phyloP scores from a whole-genome alignment of 2,888 invertebrate genomes.

The Hesperia comma region DNA sequence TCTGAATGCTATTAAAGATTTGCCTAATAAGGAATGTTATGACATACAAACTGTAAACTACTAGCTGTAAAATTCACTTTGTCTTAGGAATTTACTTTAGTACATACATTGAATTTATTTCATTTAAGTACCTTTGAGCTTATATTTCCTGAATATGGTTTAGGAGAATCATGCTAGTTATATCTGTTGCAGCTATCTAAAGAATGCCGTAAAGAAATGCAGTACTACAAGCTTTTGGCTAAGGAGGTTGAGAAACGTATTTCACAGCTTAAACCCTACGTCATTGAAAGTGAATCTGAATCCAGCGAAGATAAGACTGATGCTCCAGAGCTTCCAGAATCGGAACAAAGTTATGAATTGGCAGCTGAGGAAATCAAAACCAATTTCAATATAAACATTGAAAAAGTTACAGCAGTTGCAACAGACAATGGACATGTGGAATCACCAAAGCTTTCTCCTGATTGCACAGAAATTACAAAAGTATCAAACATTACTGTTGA shows the following conservation, averaged over 20 bases:
- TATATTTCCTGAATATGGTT: no score
- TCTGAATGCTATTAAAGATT: no score
- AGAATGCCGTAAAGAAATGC: constrained; percentile 86
- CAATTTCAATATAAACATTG: constrained; percentile 45
- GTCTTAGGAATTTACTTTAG: no score
- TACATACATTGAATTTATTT: no score
- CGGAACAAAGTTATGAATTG: constrained; percentile 55
- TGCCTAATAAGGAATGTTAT: no score
- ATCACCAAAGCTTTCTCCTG: constrained; percentile 33
- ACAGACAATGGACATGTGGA: constrained; percentile 43
- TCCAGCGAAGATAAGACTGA: constrained; percentile 59
- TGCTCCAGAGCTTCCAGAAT: constrained; percentile 66
- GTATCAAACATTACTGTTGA: constrained; percentile 49
- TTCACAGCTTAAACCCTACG: constrained; percentile 66
- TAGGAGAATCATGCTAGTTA: no score
- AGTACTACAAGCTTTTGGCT: constrained; percentile 86
- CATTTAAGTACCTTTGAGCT: no score
- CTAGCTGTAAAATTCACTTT: no score
- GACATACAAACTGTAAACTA: no score
- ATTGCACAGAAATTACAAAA: constrained; percentile 38
- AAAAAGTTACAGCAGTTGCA: constrained; percentile 44
- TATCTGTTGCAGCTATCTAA: constrained; percentile 84
- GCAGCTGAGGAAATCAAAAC: constrained; percentile 46
- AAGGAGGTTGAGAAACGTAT: constrained; percentile 86
- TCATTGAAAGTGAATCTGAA: constrained; percentile 58